A percentile compares a stretch with the other conserved stretches of the same genome.
Evolutionary conservation across 2,888 invertebrate species (phyloP).

Genomic region (Noctua fimbriata): DNA sequence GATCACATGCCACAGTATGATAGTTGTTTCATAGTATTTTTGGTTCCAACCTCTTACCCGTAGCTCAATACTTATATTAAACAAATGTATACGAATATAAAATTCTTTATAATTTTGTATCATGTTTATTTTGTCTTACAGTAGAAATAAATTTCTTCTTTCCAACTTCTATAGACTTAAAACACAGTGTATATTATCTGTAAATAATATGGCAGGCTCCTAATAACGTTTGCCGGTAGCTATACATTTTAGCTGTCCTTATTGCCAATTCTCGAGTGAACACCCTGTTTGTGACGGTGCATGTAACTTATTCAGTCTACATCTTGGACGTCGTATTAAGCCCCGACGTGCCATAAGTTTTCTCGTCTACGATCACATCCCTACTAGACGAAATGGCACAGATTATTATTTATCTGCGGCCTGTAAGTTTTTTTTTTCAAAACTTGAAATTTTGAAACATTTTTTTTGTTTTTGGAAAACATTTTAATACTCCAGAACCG

Average conservation of each 20-base stretch:
- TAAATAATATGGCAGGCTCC: not conserved
- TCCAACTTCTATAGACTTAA: slow-evolving; percentile 17
- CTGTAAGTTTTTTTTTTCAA: not conserved
- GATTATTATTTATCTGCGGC: not conserved
- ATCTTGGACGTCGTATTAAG: not conserved
- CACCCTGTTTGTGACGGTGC: slow-evolving; percentile 22
- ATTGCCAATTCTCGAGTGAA: slow-evolving; percentile 1
- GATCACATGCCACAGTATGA: slow-evolving; percentile 55
- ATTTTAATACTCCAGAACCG: not conserved
- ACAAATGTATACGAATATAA: slow-evolving; percentile 70
- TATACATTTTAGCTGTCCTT: not conserved
- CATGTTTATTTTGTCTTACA: slow-evolving; percentile 35
- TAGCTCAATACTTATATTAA: slow-evolving; percentile 84
- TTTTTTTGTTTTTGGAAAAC: not conserved
- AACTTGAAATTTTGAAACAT: not conserved
- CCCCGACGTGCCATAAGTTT: not conserved
- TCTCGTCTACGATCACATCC: not conserved
- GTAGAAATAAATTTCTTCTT: slow-evolving; percentile 12
- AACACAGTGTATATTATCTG: not conserved
- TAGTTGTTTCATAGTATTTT: slow-evolving; percentile 27
- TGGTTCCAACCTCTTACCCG: slow-evolving; percentile 58
- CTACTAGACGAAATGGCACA: not conserved
- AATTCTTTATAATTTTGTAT: slow-evolving; percentile 39
- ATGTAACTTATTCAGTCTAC: slow-evolving; percentile 13
- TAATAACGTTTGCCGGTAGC: not conserved